phyloP scores from a whole-genome alignment of 2,113 vertebrate genomes.

The Bos javanicus region DNA sequence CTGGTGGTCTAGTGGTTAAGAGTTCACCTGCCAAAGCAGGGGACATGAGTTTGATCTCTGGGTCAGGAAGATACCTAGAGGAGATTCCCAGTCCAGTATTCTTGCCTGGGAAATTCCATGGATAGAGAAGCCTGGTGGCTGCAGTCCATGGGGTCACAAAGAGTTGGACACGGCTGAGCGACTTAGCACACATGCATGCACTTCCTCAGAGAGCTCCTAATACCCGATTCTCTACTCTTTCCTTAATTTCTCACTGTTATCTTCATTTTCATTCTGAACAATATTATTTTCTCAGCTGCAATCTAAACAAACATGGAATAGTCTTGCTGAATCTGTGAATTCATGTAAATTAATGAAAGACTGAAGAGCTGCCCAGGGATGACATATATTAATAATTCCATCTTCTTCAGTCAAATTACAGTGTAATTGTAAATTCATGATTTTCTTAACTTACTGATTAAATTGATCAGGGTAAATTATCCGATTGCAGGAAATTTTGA shows the following conservation, averaged over 20 bases:
- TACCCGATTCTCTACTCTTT: neutral
- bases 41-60: neutral
- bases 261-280: conserved; percentile 46
- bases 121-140: neutral
- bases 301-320: conserved; percentile 20
- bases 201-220: neutral
- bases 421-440: neutral
- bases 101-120: neutral
- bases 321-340: conserved; percentile 46
- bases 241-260: neutral
- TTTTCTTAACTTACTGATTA: conserved; percentile 43
- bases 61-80: neutral
- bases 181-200: neutral
- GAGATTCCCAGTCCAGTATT: neutral
- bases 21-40: neutral
- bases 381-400: neutral
- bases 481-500: neutral
- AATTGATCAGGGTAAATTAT: neutral
- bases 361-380: conserved; percentile 9
- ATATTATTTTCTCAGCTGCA: conserved; percentile 38
- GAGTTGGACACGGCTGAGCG: neutral
- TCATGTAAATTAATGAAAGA: conserved; percentile 57
- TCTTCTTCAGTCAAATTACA: neutral
- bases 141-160: neutral
- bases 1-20: neutral